Evolutionary conservation across 2,113 vertebrate species (phyloP).

Genomic region (Cyanistes caeruleus): DNA sequence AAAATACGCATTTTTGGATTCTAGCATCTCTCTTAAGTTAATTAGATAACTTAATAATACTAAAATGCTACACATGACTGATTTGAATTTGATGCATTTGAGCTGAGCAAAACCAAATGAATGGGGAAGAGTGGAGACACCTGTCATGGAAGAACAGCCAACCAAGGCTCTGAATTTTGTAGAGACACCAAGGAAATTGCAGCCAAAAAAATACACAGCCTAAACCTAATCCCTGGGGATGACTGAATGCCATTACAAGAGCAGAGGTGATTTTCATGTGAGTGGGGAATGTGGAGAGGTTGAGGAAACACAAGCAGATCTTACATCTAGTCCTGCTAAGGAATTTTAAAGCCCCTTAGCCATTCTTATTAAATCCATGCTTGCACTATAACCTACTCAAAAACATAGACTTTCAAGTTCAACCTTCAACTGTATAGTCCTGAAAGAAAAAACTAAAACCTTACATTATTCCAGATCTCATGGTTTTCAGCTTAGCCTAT

Average conservation of each 20-base stretch:
- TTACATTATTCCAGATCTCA: not conserved
- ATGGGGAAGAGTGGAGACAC: not conserved
- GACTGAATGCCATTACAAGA: not conserved
- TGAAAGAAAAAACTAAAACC: not conserved
- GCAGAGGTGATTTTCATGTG: not conserved
- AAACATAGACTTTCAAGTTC: not conserved
- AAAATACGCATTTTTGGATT: constrained; percentile 31
- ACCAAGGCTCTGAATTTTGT: not conserved
- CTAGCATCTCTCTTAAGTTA: constrained; percentile 30
- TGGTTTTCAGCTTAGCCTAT: not conserved
- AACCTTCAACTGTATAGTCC: not conserved
- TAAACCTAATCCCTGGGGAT: not conserved
- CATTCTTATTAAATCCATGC: not conserved
- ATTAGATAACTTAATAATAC: not conserved
- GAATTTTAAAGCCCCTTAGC: not conserved
- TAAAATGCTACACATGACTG: not conserved
- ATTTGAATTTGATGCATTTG: constrained; percentile 1
- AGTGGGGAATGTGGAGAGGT: not conserved
- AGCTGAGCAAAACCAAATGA: constrained; percentile 4
- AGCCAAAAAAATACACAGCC: not conserved
- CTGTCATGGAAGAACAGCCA: not conserved
- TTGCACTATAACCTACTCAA: not conserved
- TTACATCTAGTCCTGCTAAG: not conserved
- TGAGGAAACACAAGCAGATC: not conserved
- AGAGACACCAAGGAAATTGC: not conserved